phyloP scores from a whole-genome alignment of 2,888 invertebrate species.

The Meteorus cinctellus region DNA sequence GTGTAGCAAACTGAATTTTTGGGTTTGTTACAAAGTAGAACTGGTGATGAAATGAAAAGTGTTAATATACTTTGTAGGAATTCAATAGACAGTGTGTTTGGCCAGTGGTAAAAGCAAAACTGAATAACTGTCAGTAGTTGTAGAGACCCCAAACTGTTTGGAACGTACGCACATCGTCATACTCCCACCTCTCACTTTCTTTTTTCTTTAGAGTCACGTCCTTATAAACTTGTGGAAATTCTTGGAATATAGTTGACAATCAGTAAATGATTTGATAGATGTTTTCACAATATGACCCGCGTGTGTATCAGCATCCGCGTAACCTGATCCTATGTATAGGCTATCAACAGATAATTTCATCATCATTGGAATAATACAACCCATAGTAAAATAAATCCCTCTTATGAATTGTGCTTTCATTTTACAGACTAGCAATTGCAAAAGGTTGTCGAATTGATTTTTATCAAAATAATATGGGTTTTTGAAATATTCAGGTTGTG shows the following conservation, averaged over 20 bases:
- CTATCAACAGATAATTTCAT: not conserved
- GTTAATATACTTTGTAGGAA: not conserved
- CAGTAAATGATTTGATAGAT: not conserved
- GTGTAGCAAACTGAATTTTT: not conserved
- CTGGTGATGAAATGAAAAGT: not conserved
- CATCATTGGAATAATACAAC: not conserved
- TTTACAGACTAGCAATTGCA: not conserved
- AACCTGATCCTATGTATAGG: not conserved
- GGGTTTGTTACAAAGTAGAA: not conserved
- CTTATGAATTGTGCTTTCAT: not conserved
- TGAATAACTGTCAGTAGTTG: conserved; percentile 32
- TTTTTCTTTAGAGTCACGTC: conserved; percentile 19
- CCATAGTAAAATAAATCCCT: not conserved
- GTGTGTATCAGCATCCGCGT: not conserved
- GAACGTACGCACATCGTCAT: conserved; percentile 11
- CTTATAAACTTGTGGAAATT: conserved; percentile 17
- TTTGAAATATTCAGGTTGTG: not conserved
- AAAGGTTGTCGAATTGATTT: not conserved
- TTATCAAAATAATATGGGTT: not conserved
- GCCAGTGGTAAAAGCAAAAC: conserved; percentile 30
- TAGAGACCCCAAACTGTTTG: conserved; percentile 15
- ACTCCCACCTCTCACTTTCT: conserved; percentile 28
- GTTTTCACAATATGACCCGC: not conserved
- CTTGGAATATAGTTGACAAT: not conserved
- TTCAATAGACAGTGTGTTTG: conserved; percentile 21